Conservation (phyloP, 2,888 invertebrate genomes). For the Phragmatobia fuliginosa region DNA sequence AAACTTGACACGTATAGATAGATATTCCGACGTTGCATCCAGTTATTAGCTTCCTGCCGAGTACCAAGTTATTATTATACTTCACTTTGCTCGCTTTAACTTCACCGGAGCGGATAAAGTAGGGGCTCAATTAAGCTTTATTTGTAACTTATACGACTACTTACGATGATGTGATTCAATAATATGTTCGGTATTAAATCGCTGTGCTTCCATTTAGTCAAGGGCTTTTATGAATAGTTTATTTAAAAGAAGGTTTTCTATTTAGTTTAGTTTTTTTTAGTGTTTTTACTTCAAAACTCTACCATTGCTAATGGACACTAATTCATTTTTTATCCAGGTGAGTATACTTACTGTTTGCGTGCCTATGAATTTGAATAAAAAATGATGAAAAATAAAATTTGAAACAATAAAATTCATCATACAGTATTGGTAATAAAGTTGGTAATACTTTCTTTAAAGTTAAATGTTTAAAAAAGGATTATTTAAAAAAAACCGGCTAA, state of each 20-base stretch:
- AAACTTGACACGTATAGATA: conserved; percentile 41
- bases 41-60: conserved; percentile 46
- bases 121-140: conserved; percentile 36
- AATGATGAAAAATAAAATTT: too few relatives aligned
- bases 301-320: too few relatives aligned
- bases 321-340: too few relatives aligned
- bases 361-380: too few relatives aligned
- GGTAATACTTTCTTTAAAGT: too few relatives aligned
- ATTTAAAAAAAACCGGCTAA: too few relatives aligned
- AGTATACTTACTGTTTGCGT: too few relatives aligned
- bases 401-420: too few relatives aligned
- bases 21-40: conserved; percentile 44
- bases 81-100: conserved; percentile 47
- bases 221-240: background rate
- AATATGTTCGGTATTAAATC: background rate
- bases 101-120: conserved; percentile 40
- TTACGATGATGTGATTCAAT: background rate
- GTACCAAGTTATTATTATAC: conserved; percentile 50
- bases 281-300: too few relatives aligned
- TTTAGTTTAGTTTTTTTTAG: too few relatives aligned
- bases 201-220: background rate
- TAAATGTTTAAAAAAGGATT: too few relatives aligned
- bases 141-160: conserved; percentile 20
- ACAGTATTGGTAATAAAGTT: too few relatives aligned
- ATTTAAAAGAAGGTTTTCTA: background rate